Evolutionary conservation across 2,888 invertebrate genomes (phyloP), one percentile per base, ranked within the genome.

Genomic region (Spodoptera exigua): DNA sequence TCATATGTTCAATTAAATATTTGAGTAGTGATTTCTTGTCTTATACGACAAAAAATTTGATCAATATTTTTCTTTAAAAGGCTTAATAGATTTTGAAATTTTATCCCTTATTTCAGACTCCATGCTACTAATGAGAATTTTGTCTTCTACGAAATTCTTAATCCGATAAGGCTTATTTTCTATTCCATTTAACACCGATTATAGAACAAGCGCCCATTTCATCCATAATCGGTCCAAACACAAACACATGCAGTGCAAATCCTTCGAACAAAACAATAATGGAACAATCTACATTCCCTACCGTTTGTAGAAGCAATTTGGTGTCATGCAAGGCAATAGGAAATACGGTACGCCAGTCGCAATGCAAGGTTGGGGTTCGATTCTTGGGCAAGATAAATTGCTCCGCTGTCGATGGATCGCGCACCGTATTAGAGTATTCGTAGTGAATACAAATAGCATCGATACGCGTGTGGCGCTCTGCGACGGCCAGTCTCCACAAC

Each of bases 281-380:
- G 83, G 88, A 87, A 90, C 89, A 89, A 89, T 91, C 86, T 89
- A 81, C 88, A 91, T 92, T 91, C 89, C 85, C 76, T 79, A 80
- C 87, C 86, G 86, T 87, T 89, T 88, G 86, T 86, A 88, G 87
- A 89, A 89, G 90, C 88, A 91, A 92, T 92, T 91, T 90, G 83
- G 89, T 87, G 85, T 89, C 87, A 86, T 86, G 88, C 82, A 84
- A 89, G 86, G 85, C 78, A 88, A 86, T 83, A 87, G 90, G 90
- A 90, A 91, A 89, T 88, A 86, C 85, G 79, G 78, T 74, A 77
- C 67, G 76, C 84, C 86, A 86, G 86, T 88, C 84, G 87, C 83
- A 83, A 80, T 82, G 86, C 84, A 83, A 82, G 86, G 87, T 86
- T 86, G 83, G 84, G 84, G 85, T 88, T 89, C 87, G 89, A 89